Conservation (phyloP, 2,113 vertebrate species). For the Vulpes ferrilata region DNA sequence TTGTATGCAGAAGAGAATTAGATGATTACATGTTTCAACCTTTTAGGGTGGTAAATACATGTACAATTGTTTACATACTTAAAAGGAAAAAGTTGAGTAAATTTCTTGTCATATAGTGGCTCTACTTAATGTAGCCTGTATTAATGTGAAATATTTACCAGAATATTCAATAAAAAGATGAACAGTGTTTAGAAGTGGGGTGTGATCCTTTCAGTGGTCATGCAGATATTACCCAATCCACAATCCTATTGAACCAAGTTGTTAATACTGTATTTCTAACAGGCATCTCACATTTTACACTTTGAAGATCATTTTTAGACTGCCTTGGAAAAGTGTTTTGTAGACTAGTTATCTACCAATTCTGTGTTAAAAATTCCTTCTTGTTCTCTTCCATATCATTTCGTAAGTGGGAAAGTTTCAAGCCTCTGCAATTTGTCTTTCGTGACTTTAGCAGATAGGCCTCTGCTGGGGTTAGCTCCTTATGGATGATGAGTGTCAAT, state of each 20-base stretch:
- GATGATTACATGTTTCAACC: conserved; percentile 94
- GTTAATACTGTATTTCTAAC: conserved; percentile 50
- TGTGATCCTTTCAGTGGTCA: conserved; percentile 88
- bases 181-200: conserved; percentile 89
- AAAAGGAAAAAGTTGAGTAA: conserved; percentile 95
- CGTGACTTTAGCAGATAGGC: conserved; percentile 37
- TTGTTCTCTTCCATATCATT: conserved; percentile 55
- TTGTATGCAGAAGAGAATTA: conserved; percentile 95
- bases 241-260: conserved; percentile 47
- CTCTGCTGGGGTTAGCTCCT: conserved; percentile 50
- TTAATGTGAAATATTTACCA: conserved; percentile 99
- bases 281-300: conserved; percentile 59
- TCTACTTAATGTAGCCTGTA: conserved; percentile 99
- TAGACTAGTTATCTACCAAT: conserved; percentile 30
- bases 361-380: conserved; percentile 39
- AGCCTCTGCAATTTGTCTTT: conserved; percentile 25
- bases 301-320: conserved; percentile 42
- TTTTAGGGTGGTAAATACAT: conserved; percentile 98
- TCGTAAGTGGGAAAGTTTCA: conserved; percentile 53
- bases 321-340: conserved; percentile 57
- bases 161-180: conserved; percentile 98
- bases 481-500: conserved; percentile 32
- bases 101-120: conserved; percentile 94
- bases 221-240: conserved; percentile 66
- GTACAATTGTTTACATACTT: conserved; percentile 99